phyloP scores from a whole-genome alignment of 2,113 vertebrate genomes.

The Hippocampus abdominalis region DNA sequence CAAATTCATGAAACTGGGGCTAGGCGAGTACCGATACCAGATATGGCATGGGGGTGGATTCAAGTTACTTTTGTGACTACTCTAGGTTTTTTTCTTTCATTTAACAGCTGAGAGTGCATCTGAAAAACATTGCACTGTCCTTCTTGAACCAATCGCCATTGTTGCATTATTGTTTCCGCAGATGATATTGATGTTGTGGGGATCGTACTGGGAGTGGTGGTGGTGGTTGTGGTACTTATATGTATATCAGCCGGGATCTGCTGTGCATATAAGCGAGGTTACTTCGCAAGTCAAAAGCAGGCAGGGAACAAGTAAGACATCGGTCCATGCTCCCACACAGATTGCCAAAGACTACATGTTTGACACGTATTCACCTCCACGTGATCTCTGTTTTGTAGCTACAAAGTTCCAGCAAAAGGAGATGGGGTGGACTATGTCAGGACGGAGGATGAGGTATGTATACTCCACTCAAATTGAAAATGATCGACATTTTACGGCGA shows the following conservation, averaged over 20 bases:
- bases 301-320: slow-evolving; percentile 81
- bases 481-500: not conserved
- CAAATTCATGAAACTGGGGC: too few relatives aligned
- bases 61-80: too few relatives aligned
- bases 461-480: not conserved
- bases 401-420: slow-evolving; percentile 86
- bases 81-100: too few relatives aligned
- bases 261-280: slow-evolving; percentile 92
- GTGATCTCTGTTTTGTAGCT: slow-evolving; percentile 73
- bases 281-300: slow-evolving; percentile 83
- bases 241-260: slow-evolving; percentile 88
- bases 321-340: not conserved
- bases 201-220: slow-evolving; percentile 85
- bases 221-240: slow-evolving; percentile 82
- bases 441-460: slow-evolving; percentile 89
- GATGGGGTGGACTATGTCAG: slow-evolving; percentile 92
- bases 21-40: too few relatives aligned
- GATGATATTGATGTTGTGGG: slow-evolving; percentile 89
- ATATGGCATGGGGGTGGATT: too few relatives aligned
- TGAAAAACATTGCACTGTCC: too few relatives aligned
- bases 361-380: not conserved
- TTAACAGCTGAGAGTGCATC: too few relatives aligned
- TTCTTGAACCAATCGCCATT: too few relatives aligned
- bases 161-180: slow-evolving; percentile 44
- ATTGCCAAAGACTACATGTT: not conserved